phyloP scores from a whole-genome alignment of 2,888 invertebrate genomes.

The Watsonalla cultraria region DNA sequence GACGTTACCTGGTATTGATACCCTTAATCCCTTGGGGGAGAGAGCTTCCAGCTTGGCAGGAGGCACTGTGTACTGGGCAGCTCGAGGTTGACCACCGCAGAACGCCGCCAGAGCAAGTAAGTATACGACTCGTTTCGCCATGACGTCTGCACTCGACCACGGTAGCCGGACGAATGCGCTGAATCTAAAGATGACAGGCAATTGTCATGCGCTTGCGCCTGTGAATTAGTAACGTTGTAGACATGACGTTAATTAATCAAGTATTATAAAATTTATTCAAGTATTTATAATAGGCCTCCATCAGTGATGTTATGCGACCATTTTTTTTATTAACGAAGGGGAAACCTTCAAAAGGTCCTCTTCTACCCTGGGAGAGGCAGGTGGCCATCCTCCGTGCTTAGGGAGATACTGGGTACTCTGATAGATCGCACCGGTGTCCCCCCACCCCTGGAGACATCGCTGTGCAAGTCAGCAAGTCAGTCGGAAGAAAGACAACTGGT shows the following conservation, averaged over 20 bases:
- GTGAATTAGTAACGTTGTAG: conserved; percentile 16
- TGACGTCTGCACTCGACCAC: conserved; percentile 35
- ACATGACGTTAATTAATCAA: conserved; percentile 8
- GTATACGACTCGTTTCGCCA: conserved; percentile 22
- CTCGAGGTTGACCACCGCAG: conserved; percentile 24
- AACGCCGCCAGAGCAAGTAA: conserved; percentile 27
- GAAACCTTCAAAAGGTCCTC: no score
- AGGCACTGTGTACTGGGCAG: conserved; percentile 60
- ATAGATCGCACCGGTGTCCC: no score
- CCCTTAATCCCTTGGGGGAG: conserved; percentile 78
- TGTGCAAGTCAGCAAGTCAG: no score
- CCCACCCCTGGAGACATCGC: no score
- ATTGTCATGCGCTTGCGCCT: conserved; percentile 29
- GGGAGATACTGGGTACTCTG: no score
- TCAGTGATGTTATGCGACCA: no score
- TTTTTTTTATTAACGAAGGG: no score
- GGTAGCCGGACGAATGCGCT: conserved; percentile 30
- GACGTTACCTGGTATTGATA: conserved; percentile 64
- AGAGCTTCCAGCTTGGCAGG: conserved; percentile 78
- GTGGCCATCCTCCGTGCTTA: no score
- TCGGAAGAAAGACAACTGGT: no score
- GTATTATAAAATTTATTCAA: no score
- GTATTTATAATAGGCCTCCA: no score
- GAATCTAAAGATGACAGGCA: background rate
- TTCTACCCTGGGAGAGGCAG: no score